Evolutionary conservation across 1,140 invertebrate genomes (phyloP), one percentile per base, ranked within the genome.

Genomic region (Apis dorsata): DNA sequence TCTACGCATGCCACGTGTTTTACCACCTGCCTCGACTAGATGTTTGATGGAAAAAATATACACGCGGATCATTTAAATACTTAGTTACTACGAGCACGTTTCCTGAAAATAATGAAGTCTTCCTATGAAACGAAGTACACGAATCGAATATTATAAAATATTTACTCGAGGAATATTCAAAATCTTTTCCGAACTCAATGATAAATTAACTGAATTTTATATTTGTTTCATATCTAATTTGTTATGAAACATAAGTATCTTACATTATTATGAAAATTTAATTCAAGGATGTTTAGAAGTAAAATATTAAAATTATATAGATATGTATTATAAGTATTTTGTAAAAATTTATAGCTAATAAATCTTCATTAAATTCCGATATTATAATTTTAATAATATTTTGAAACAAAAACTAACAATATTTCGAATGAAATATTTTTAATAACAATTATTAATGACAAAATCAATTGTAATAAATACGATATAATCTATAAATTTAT

Each of bases 1-100:
- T 88, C 86, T 86, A 85, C 90, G 89, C 86, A 89, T 88, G 90
- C 90, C 92, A 92, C 92, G 91, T 92, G 91, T 91, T 85, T 88
- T 84, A 85, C 87, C 92, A 92, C 91, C 92, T 92, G 91, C 92
- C 89, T 84, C 71, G 79, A 70, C 86, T 91, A 89, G 84, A 81
- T 83, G 70, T 77, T 89, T 82, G 59, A 83, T 83, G 79, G 15
- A 63, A 88, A 89, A 87, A 74, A 80, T 75, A 59, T 69, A 75
- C 79, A 60, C 17, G 69, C 57, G 28, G 11, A 74, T 62, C 65
- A 73, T 75, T 84, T 84, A 74, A 74, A 81, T 70, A 75, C 49
- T 62, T 21, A 9, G 51, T 15, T 60, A 73, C 53, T 60, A 34
- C 13, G 55, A n/a, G n/a, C 49, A 66, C n/a, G 8, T 60, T 81